phyloP scores from a whole-genome alignment of 2,113 vertebrate genomes.

The Cinclus mexicanus region DNA sequence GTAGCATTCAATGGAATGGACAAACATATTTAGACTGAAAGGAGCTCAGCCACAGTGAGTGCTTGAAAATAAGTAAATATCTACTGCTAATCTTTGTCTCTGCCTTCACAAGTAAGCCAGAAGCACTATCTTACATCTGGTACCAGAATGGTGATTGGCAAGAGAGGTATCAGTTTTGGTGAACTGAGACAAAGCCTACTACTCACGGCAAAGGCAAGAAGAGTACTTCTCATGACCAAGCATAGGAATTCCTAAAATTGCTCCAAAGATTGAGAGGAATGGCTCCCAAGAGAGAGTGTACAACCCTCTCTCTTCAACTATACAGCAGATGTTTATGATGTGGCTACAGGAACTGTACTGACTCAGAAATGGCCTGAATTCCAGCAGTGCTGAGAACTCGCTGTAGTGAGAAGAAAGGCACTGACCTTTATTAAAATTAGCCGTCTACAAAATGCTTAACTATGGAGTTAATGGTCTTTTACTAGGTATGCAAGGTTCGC shows the following conservation, averaged over 20 bases:
- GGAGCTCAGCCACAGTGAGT: background rate
- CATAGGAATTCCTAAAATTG: background rate
- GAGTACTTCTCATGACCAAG: background rate
- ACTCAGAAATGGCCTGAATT: background rate
- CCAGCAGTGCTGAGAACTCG: background rate
- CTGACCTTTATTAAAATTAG: conserved; percentile 31
- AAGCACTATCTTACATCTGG: background rate
- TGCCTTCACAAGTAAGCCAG: background rate
- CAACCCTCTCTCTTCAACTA: background rate
- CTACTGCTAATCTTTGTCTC: background rate
- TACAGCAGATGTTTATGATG: background rate
- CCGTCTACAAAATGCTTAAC: conserved; percentile 20
- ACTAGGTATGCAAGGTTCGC: background rate
- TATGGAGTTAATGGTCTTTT: conserved; percentile 12
- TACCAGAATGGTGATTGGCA: background rate
- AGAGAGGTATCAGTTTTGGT: background rate
- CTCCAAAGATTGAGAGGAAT: background rate
- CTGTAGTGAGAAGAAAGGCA: background rate
- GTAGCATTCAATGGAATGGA: background rate
- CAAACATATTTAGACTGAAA: background rate
- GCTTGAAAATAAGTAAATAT: background rate
- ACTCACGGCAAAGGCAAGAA: background rate
- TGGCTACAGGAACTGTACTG: background rate
- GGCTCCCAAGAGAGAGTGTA: background rate
- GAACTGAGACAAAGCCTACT: background rate